phyloP scores from a whole-genome alignment of 2,888 invertebrate genomes.

The Prosapia bicincta region DNA sequence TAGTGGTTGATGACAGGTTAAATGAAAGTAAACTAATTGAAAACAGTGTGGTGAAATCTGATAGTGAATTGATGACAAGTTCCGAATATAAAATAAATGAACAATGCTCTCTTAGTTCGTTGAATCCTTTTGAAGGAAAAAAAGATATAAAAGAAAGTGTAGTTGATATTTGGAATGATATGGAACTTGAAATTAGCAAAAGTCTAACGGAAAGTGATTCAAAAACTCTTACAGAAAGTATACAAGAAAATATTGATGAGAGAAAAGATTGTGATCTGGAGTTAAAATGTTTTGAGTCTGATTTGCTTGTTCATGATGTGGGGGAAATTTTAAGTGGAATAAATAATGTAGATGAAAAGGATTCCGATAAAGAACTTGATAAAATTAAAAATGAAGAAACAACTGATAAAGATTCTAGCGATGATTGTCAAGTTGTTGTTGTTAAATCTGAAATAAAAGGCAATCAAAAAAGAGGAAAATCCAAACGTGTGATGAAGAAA shows the following conservation, averaged over 20 bases:
- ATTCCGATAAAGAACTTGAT: conserved; percentile 20
- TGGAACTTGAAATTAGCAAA: neutral
- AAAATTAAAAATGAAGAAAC: conserved; percentile 25
- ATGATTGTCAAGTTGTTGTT: conserved; percentile 28
- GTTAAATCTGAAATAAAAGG: conserved; percentile 14
- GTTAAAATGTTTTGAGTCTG: conserved; percentile 22
- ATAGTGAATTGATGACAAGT: neutral
- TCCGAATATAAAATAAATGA: neutral
- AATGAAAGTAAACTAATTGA: neutral
- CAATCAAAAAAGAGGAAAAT: conserved; percentile 16
- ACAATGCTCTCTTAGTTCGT: neutral
- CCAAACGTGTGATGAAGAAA: conserved; percentile 1
- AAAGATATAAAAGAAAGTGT: conserved; percentile 6
- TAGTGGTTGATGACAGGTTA: neutral
- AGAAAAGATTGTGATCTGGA: conserved; percentile 12
- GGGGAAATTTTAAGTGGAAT: neutral
- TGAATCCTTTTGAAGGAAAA: neutral
- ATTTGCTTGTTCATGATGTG: conserved; percentile 17
- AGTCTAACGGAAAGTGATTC: neutral
- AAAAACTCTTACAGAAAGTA: neutral
- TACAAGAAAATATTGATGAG: conserved; percentile 9
- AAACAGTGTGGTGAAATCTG: neutral
- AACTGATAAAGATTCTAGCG: conserved; percentile 36
- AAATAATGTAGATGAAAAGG: conserved; percentile 21
- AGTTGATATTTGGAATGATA: neutral